Evolutionary conservation across 2,888 invertebrate genomes (phyloP), one percentile per base, ranked within the genome.

Genomic region (Cephus spinipes): DNA sequence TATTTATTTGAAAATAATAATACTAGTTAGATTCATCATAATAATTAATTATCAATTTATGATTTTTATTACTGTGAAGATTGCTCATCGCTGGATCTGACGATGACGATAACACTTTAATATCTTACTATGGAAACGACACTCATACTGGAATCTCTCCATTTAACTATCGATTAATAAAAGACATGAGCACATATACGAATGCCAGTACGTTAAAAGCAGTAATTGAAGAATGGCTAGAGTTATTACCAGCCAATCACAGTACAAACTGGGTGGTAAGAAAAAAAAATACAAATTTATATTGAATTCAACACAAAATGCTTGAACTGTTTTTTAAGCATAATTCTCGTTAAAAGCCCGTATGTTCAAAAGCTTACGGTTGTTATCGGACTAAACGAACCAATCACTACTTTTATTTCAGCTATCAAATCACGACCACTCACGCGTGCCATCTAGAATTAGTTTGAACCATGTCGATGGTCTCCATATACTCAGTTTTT

Each of bases 401-500:
- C 36, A 80, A 55, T 75, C 11, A 36, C 0, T 23, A 23, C 9
- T 55, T 23, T 55, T 9, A 23, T 35, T 69, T 55, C 78, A 91
- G 91, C 83, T 91, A 11, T 89, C 89, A 32, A 89, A 88, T 80
- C 86, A 88, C 36, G 89, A 90, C 75, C 79, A 83, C 69, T 82
- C 85, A 23, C 87, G 91, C 79, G 86, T 87, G 75, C 81, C 89
- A 3, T 83, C 89, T 6, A 85, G 87, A 82, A 81, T 87, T 23
- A 83, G 86, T 34, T 34, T 84, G 9, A 86, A 88, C 36, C 88
- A 92, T 69, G 85, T 91, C 0, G 92, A 92, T 81, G 92, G 91
- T 12, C 87, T 93, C 77, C 92, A 92, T 83, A 92, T 94, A 92
- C 85, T 94, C 68, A 90, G 92, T 77, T 85, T 94, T 82, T 87